A percentile compares a stretch with the other conserved stretches of the same genome.
phyloP scores from a whole-genome alignment of 1,140 invertebrate genomes.

The Brachionus manjavacas region DNA sequence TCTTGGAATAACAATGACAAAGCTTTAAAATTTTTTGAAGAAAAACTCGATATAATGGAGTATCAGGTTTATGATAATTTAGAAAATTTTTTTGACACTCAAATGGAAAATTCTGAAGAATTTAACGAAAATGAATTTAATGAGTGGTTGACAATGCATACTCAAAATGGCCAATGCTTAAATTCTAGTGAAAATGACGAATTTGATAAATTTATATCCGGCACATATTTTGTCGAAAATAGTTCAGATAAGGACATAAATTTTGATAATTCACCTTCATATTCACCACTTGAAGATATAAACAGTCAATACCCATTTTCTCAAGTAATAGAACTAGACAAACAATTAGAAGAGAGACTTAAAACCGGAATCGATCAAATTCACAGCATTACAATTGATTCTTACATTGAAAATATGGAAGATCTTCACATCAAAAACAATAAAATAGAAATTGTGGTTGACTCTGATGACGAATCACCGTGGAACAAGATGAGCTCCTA shows the following conservation, averaged over 20 bases:
- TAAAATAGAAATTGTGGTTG: background rate
- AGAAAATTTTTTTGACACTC: background rate
- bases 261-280: background rate
- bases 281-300: background rate
- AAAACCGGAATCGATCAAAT: background rate
- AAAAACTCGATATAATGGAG: background rate
- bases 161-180: background rate
- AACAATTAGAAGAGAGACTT: background rate
- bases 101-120: background rate
- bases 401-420: background rate
- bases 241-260: background rate
- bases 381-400: background rate
- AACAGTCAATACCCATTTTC: background rate
- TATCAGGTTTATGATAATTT: background rate
- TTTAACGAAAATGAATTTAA: background rate
- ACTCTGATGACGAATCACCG: background rate
- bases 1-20: background rate
- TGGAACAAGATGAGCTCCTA: background rate
- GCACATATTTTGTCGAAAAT: background rate
- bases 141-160: background rate
- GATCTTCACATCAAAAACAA: background rate
- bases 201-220: background rate
- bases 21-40: background rate
- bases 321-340: background rate
- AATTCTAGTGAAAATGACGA: background rate